A percentile compares a stretch with the other conserved stretches of the same genome.
Conservation (phyloP, 2,113 vertebrate species). For the Columba livia region DNA sequence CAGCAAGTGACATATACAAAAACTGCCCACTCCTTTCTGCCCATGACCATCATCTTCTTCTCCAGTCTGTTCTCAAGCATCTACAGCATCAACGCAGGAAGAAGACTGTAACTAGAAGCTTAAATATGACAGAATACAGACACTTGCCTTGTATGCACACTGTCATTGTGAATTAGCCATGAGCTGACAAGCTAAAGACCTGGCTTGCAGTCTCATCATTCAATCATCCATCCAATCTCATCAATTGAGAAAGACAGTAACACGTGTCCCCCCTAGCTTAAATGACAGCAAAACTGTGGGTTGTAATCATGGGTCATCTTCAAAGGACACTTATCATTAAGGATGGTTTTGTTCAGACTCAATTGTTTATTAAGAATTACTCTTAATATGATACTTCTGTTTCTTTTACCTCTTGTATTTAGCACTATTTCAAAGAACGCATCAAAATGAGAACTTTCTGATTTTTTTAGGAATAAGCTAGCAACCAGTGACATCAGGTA, state of each 20-base stretch:
- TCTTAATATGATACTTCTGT: not conserved
- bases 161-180: constrained; percentile 58
- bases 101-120: constrained; percentile 32
- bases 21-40: not conserved
- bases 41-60: not conserved
- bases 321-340: constrained; percentile 55
- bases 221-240: constrained; percentile 68
- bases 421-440: not conserved
- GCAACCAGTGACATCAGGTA: not conserved
- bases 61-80: not conserved
- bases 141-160: constrained; percentile 50
- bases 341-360: constrained; percentile 20
- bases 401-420: not conserved
- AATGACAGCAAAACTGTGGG: constrained; percentile 69
- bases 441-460: not conserved
- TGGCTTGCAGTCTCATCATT: constrained; percentile 71
- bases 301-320: constrained; percentile 70
- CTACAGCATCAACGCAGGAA: not conserved
- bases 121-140: constrained; percentile 52
- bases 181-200: constrained; percentile 69
- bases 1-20: not conserved
- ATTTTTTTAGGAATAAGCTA: not conserved
- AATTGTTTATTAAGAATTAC: constrained; percentile 31
- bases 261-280: constrained; percentile 68
- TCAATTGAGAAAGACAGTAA: constrained; percentile 71